Base-by-base conservation (phyloP, 2,888 invertebrate species). In the Piscicola geometra region DNA sequence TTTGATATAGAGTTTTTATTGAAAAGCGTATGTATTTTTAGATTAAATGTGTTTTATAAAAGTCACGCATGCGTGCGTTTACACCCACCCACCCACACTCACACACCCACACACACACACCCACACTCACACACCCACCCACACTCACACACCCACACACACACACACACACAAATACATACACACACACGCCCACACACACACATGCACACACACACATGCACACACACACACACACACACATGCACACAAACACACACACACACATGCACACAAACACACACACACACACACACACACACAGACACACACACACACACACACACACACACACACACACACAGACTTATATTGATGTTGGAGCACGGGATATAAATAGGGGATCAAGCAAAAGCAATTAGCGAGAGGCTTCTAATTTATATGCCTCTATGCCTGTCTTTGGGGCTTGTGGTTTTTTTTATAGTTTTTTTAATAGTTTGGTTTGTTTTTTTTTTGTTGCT, bases 211-310 rank as follows among this genome's bases (percentile, higher is more conserved):
- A 64, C 64, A 64, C n/a, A 64, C 64, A 64, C 64, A 64, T 21
- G 21, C 64, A 64, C 64, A 64, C 64, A 64, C 64, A 64, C 64
- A 64, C 64, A 64, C 30, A 64, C 64, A 64, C 30, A 64, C 64
- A 64, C 64, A 64, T n/a, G 21, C 64, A 28, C 64, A 64, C 64
- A 28, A 5, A 64, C 30, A 64, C 30, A 64, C n/a, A 21, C 64
- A 64, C 64, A 64, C 64, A 64, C 15, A 32, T n/a, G 15, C 35
- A 67, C 32, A 67, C n/a, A 67, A 9, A 25, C 15, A 67, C 28
- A 33, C 28, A 30, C 67, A 15, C 67, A n/a, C 67, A 30, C 28
- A 33, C 67, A 25, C 67, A 25, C 28, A 67, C 28, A 32, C 67
- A 67, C 32, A 67, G 30, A 67, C 30, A 67, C 21, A 33, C 32